Evolutionary conservation across 2,888 invertebrate species (phyloP).

Genomic region (Holacanthella duospinosa): DNA sequence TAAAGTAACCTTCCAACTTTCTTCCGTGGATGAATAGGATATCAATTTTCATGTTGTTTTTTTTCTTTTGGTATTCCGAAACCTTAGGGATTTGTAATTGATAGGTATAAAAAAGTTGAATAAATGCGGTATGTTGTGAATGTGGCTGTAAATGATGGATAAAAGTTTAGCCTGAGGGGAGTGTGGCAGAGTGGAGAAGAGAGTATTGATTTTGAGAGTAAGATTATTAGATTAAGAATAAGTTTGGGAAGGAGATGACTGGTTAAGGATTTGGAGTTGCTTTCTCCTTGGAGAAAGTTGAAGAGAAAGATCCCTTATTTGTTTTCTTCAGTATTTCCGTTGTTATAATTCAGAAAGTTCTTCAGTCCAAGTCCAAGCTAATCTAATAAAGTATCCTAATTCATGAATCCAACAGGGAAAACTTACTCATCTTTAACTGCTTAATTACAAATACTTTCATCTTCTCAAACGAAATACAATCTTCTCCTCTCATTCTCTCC

Average conservation of each 20-base stretch:
- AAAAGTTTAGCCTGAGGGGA: too few species aligned
- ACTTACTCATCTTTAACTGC: background rate
- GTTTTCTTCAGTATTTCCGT: background rate
- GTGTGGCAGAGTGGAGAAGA: too few species aligned
- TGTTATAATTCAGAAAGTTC: background rate
- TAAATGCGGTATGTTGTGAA: too few species aligned
- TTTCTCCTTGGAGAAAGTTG: slow-evolving; percentile 1
- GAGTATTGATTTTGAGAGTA: too few species aligned
- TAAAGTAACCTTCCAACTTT: too few species aligned
- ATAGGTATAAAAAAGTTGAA: too few species aligned
- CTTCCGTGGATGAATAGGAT: too few species aligned
- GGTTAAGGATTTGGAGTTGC: background rate
- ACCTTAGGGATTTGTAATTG: too few species aligned
- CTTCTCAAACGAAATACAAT: background rate
- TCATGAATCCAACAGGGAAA: background rate
- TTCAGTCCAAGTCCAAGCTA: background rate
- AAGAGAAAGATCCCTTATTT: background rate
- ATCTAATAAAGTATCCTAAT: background rate
- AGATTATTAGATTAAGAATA: too few species aligned
- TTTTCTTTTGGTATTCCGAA: too few species aligned
- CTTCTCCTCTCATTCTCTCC: background rate
- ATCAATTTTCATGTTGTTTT: too few species aligned
- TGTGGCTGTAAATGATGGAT: too few species aligned
- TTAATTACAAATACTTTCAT: background rate
- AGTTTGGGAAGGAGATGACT: background rate